Conservation (phyloP, 2,797 vertebrate species). For the Clarias laeviceps region DNA sequence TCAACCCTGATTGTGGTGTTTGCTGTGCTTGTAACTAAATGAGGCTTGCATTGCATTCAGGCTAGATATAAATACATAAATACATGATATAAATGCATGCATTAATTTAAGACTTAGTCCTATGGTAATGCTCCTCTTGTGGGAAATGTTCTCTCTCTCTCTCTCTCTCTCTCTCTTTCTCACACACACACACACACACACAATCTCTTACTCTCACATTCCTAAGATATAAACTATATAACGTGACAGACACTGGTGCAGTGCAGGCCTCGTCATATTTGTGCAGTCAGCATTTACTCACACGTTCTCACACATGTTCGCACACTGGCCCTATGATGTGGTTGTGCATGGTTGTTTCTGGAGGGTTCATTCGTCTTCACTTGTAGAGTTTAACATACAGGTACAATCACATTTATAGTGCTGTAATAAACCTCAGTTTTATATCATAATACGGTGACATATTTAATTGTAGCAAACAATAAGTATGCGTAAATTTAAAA, state of each 20-base stretch:
- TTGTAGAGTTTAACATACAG: neutral
- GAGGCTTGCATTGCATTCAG: slow-evolving; percentile 66
- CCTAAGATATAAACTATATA: neutral
- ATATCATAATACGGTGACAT: neutral
- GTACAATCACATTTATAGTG: too few species aligned
- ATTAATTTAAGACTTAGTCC: neutral
- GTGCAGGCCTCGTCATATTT: slow-evolving; percentile 63
- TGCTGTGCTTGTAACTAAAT: slow-evolving; percentile 50
- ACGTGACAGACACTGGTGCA: slow-evolving; percentile 48
- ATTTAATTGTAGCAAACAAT: neutral
- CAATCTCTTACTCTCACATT: neutral
- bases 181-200: neutral
- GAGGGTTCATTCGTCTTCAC: slow-evolving; percentile 4
- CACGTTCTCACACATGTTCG: slow-evolving; percentile 7
- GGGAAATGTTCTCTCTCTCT: neutral
- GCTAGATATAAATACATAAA: neutral
- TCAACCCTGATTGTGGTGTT: slow-evolving; percentile 37
- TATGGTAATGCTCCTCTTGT: neutral
- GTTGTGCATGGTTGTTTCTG: slow-evolving; percentile 39
- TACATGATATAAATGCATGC: neutral
- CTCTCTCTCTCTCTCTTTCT: neutral
- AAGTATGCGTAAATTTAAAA: neutral
- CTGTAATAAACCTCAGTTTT: neutral
- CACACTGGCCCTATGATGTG: slow-evolving; percentile 31
- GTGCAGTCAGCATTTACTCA: slow-evolving; percentile 32